Percentiles rank a stretch among this genome's conserved stretches.
Conservation (phyloP, 2,888 invertebrate species). For the Lapara coniferarum region DNA sequence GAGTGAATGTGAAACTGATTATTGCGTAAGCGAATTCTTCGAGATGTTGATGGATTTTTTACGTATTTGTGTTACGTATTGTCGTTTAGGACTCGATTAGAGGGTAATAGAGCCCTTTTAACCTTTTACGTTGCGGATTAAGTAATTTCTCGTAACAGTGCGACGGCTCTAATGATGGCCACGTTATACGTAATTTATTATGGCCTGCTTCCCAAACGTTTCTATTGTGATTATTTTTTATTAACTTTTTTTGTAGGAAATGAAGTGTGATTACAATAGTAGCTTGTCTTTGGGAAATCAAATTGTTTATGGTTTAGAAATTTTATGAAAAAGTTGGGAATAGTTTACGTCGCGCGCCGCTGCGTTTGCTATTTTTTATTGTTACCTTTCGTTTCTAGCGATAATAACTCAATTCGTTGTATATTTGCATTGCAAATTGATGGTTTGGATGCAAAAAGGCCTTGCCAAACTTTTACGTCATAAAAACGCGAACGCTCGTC, state of each 20-base stretch:
- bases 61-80: constrained; percentile 32
- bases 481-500: background rate
- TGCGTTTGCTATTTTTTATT: constrained; percentile 52
- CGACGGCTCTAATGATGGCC: constrained; percentile 17
- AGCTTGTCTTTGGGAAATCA: constrained; percentile 37
- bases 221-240: constrained; percentile 37
- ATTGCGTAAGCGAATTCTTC: constrained; percentile 69
- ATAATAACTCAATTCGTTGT: constrained; percentile 54
- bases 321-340: constrained; percentile 61
- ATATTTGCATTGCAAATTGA: constrained; percentile 42
- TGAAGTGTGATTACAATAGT: constrained; percentile 33
- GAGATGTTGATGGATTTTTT: constrained; percentile 57
- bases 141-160: constrained; percentile 33
- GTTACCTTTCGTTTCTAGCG: constrained; percentile 56
- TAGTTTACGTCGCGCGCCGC: constrained; percentile 34
- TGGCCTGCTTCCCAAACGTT: constrained; percentile 47
- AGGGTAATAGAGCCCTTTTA: constrained; percentile 28
- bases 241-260: constrained; percentile 48
- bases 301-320: constrained; percentile 51
- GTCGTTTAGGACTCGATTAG: constrained; percentile 34
- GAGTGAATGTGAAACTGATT: constrained; percentile 76
- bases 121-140: constrained; percentile 29
- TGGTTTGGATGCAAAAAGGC: constrained; percentile 23
- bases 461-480: constrained; percentile 22
- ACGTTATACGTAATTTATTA: constrained; percentile 38